Conservation (phyloP, 2,797 vertebrate genomes). For the Rhinoraja longicauda region DNA sequence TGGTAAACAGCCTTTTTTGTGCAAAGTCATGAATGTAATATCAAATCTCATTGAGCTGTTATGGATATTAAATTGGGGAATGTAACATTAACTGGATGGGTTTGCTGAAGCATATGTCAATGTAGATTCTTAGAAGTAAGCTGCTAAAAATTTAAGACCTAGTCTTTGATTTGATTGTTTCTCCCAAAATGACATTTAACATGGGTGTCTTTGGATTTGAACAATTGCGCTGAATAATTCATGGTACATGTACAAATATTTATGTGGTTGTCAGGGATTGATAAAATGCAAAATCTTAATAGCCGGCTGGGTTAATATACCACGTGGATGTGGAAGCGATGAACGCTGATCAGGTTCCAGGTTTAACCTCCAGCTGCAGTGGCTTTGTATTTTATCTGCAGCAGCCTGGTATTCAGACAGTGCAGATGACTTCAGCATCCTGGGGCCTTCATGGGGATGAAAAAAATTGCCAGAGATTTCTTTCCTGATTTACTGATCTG, state of each 20-base stretch:
- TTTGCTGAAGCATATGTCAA: background rate
- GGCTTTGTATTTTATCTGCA: background rate
- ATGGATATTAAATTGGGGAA: background rate
- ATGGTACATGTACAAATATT: background rate
- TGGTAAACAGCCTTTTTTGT: background rate
- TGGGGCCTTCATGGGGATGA: background rate
- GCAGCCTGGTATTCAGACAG: slow-evolving; percentile 12
- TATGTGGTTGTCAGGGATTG: background rate
- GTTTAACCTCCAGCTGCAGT: background rate
- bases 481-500: slow-evolving; percentile 13
- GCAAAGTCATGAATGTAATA: background rate
- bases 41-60: background rate
- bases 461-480: slow-evolving; percentile 19
- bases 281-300: background rate
- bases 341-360: background rate
- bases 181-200: background rate
- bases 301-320: background rate
- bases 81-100: background rate
- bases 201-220: background rate
- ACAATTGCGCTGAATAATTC: background rate
- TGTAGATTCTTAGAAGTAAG: background rate
- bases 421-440: background rate
- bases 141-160: background rate
- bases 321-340: background rate
- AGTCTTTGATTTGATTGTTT: background rate